Evolutionary conservation across 2,888 invertebrate genomes (phyloP).

Genomic region (Drosophila limbata): DNA sequence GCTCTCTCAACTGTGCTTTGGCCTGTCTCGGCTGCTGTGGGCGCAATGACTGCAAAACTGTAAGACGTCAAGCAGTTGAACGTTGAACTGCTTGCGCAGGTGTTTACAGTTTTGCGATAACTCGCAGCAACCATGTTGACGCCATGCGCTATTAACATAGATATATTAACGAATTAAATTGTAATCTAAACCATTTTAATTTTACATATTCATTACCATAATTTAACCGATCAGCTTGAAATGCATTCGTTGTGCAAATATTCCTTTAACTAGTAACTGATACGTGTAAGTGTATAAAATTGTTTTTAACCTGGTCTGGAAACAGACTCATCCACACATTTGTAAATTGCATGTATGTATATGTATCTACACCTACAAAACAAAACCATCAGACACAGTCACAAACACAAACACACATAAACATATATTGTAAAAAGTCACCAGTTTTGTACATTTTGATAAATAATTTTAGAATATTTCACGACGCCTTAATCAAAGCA

Average conservation of each 20-base stretch:
- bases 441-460: constrained; percentile 73
- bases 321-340: constrained; percentile 44
- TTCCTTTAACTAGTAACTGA: constrained; percentile 9
- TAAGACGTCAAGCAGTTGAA: constrained; percentile 37
- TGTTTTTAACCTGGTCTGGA: constrained; percentile 45
- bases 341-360: constrained; percentile 68
- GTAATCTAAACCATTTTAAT: constrained; percentile 17
- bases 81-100: constrained; percentile 36
- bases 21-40: constrained; percentile 31
- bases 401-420: constrained; percentile 6
- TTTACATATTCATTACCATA: constrained; percentile 1
- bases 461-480: constrained; percentile 67
- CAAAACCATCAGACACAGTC: constrained; percentile 4
- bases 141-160: constrained; percentile 6
- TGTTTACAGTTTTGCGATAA: constrained; percentile 31
- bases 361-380: constrained; percentile 31
- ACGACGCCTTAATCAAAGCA: constrained; percentile 68
- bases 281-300: constrained; percentile 55
- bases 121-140: constrained; percentile 51
- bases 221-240: constrained; percentile 57
- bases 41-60: constrained; percentile 33
- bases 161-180: constrained; percentile 20
- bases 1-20: neutral
- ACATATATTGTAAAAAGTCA: constrained; percentile 61
- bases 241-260: constrained; percentile 52